Base-by-base conservation (phyloP, 1,140 invertebrate genomes). In the Drosophila mayri region DNA sequence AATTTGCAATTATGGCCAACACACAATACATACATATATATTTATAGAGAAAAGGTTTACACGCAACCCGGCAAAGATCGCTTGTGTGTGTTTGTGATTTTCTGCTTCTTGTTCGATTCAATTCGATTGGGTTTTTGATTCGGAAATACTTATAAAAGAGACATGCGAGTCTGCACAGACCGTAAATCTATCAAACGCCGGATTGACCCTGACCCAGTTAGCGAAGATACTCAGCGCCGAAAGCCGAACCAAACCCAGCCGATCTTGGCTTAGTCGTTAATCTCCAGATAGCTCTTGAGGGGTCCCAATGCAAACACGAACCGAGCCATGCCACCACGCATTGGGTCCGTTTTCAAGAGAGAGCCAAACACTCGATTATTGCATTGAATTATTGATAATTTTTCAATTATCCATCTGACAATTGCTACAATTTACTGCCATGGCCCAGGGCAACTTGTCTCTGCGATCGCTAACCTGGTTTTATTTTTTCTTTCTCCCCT, bases 171-270 rank as follows among this genome's bases (percentile, higher is more conserved):
- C 50, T 58, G 59, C 43, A 77, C 64, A 68, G 20, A 25, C 35
- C 20, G 62, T 70, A 79, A 87, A 55, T 86, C 76, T 67, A 84
- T 76, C 80, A 84, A 80, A 75, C 84, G 68, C 76, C 76, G 52
- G 25, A 67, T 87, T 87, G 85, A 87, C 84, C 84, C 84, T 87
- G 84, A 87, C 84, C 84, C 80, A 87, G 80, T 87, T 87, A 60
- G 77, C 79, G 76, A 87, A 87, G 85, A 87, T 80, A 87, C 81
- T 65, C 73, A 47, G 59, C 65, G 55, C 47, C 62, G 35, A 43
- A 28, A 35, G 66, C 28, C 68, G 43, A 61, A 44, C 41, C 72
- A 47, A 52, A 54, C 65, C 65, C 60, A 58, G 55, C 50, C 75
- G 50, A 57, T 47, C 49, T 74, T 68, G 66, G 67, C 81, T 85